Evolutionary conservation across 2,113 vertebrate species (phyloP).

Genomic region (Mixornis gularis): DNA sequence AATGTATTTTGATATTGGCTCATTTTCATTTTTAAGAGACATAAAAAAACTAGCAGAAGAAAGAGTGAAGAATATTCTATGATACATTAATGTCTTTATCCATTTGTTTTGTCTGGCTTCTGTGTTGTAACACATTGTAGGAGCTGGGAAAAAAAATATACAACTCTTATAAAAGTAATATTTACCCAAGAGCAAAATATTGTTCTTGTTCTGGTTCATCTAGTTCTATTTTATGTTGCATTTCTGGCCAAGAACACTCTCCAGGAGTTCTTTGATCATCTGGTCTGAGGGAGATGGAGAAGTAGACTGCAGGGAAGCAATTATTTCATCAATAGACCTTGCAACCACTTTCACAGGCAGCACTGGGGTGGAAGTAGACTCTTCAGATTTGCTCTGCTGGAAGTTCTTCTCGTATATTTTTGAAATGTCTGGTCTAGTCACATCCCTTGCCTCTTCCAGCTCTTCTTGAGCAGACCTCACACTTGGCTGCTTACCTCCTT

Average conservation of each 20-base stretch:
- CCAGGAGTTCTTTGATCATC: constrained; percentile 67
- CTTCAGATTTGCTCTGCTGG: not conserved
- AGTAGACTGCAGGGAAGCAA: constrained; percentile 68
- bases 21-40: not conserved
- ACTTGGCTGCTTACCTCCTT: constrained; percentile 31
- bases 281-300: constrained; percentile 56
- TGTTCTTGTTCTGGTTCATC: constrained; percentile 45
- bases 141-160: constrained; percentile 38
- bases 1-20: not conserved
- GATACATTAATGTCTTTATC: not conserved
- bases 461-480: constrained; percentile 55
- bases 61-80: not conserved
- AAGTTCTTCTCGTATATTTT: not conserved
- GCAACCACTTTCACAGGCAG: constrained; percentile 15
- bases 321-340: constrained; percentile 71
- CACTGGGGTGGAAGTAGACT: not conserved
- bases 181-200: constrained; percentile 42
- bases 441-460: not conserved
- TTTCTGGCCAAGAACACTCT: constrained; percentile 71
- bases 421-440: not conserved
- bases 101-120: constrained; percentile 44
- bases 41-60: not conserved
- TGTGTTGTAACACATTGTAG: constrained; percentile 12
- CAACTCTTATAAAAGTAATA: constrained; percentile 42
- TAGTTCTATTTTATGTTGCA: constrained; percentile 67